phyloP scores from a whole-genome alignment of 2,113 vertebrate genomes.

The Stegastes partitus region DNA sequence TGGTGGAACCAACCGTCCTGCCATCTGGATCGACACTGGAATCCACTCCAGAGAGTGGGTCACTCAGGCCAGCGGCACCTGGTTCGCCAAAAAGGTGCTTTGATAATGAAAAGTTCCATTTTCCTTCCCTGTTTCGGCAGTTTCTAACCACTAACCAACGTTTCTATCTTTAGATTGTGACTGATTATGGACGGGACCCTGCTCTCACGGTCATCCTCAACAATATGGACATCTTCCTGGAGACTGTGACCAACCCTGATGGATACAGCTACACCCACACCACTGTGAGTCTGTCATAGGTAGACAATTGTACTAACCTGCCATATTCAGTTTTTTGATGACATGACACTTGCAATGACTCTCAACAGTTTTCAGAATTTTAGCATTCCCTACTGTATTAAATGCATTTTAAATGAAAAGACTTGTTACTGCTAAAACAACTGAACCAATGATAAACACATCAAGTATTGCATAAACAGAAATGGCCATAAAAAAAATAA shows the following conservation, averaged over 20 bases:
- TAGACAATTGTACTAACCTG: too few species aligned
- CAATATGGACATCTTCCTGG: slow-evolving; percentile 91
- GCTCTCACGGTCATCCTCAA: slow-evolving; percentile 86
- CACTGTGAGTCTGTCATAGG: slow-evolving; percentile 75
- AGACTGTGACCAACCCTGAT: slow-evolving; percentile 92
- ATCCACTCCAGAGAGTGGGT: slow-evolving; percentile 95
- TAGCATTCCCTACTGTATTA: too few species aligned
- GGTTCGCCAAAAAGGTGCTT: slow-evolving; percentile 91
- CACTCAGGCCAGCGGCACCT: slow-evolving; percentile 90
- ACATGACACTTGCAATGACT: too few species aligned
- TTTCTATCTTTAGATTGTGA: slow-evolving; percentile 82
- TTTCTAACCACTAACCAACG: neutral
- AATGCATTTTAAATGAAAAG: too few species aligned
- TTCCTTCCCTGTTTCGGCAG: neutral
- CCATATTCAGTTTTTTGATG: too few species aligned
- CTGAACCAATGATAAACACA: too few species aligned
- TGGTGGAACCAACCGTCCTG: slow-evolving; percentile 83
- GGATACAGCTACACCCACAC: slow-evolving; percentile 90
- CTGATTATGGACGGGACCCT: slow-evolving; percentile 81
- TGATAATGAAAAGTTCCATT: neutral
- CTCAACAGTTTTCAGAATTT: too few species aligned
- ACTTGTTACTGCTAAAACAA: too few species aligned
- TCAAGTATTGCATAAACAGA: too few species aligned
- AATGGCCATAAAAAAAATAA: too few species aligned
- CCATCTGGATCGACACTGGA: slow-evolving; percentile 92